Evolutionary conservation across 2,113 vertebrate species (phyloP).

Genomic region (Galbula dea): DNA sequence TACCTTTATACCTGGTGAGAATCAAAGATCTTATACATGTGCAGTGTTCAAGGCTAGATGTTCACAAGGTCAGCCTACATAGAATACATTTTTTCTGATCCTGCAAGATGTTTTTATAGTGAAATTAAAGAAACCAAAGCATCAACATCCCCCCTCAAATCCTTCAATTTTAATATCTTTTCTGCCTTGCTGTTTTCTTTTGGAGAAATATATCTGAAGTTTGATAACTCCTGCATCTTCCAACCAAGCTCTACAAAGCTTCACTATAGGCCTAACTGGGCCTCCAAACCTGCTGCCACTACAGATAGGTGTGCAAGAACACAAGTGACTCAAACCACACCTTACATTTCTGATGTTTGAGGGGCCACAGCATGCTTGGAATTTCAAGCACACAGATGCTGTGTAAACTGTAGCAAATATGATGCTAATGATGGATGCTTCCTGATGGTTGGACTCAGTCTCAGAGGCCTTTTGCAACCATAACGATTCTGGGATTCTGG

Average conservation of each 20-base stretch:
- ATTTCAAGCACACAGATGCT: not conserved
- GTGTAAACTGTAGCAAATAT: not conserved
- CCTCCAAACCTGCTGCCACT: not conserved
- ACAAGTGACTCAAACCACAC: not conserved
- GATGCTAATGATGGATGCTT: not conserved
- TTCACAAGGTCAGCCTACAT: not conserved
- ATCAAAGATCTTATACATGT: not conserved
- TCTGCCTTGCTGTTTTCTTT: not conserved
- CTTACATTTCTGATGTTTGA: not conserved
- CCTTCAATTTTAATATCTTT: not conserved
- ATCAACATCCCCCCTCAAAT: not conserved
- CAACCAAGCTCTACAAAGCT: not conserved
- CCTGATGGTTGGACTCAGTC: too few species aligned
- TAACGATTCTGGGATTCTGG: too few species aligned
- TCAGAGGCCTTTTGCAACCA: too few species aligned
- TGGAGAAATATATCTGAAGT: not conserved
- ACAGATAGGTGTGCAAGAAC: not conserved
- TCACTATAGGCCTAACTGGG: accelerated
- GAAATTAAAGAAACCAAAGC: not conserved
- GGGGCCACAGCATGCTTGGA: not conserved
- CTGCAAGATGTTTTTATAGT: not conserved
- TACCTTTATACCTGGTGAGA: not conserved
- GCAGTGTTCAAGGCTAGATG: not conserved
- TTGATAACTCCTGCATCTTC: not conserved
- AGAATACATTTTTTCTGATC: not conserved